Base-by-base conservation (phyloP, 2,797 vertebrate genomes). In the Pseudochaenichthys georgianus region DNA sequence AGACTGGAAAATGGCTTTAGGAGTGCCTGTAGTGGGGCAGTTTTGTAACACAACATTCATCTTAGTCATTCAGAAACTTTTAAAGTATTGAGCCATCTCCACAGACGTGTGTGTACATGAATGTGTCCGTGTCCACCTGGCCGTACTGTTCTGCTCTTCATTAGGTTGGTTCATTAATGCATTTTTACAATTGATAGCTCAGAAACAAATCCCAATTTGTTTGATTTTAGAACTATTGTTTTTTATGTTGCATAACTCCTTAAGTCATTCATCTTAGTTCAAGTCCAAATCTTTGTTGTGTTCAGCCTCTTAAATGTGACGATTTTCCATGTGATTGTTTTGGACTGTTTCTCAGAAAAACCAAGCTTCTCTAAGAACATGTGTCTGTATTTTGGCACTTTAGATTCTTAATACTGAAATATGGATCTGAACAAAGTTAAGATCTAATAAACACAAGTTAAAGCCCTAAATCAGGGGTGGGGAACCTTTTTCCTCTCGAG, bases 31-130 rank as follows among this genome's bases (percentile, higher is more conserved):
- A 19, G 21, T 52, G 50, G 13, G 17, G 48, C 3, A 34, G 12
- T 67, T 64, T 61, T 15, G 31, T 38, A 64, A 60, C 28, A 64
- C 13, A 43, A 47, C 72, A 28, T 70, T 41, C 12, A 59, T 71
- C 47, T 57, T 50, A 50, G 50, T 67, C 21, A 50, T 59, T 53
- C 17, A 13, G 1, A 21, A 62, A 23, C 10, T 42, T 59, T 61
- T 52, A 46, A 16, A 21, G 47, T 42, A 0, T 38, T 15, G 54
- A 31, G 54, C 12, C 6, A 16, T 28, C 8, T 15, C 38, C 4
- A 13, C 23, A 47, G 41, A 19, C 31, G 3, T 46, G 62, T 58
- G 17, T n/a, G 43, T 13, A 50, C 45, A 7, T 3, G 41, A n/a
- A 8, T 31, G 28, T 53, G 53, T 34, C 6, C 15, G 12, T 54